A percentile compares a stretch with the other conserved stretches of the same genome.
Evolutionary conservation across 2,888 invertebrate genomes (phyloP).

Genomic region (Diarsia mendica): DNA sequence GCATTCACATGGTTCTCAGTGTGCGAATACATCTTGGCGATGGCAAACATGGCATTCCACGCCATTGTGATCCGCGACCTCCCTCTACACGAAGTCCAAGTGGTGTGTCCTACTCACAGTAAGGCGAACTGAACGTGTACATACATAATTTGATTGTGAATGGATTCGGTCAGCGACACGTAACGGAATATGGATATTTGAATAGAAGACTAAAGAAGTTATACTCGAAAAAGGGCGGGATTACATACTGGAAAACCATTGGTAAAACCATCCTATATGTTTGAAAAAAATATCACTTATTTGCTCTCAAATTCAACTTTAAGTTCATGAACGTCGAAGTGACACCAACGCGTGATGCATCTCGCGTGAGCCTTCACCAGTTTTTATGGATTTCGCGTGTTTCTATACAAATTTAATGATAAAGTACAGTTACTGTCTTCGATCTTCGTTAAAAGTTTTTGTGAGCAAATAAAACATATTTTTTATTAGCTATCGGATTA

Average conservation of each 20-base stretch:
- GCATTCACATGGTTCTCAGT: constrained; percentile 98
- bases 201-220: constrained; percentile 43
- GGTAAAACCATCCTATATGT: constrained; percentile 2
- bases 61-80: constrained; percentile 96
- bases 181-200: constrained; percentile 65
- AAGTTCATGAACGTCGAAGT: constrained; percentile 1
- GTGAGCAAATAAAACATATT: constrained; percentile 48
- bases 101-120: constrained; percentile 88
- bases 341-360: constrained; percentile 14
- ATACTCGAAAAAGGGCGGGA: constrained; percentile 15
- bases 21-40: constrained; percentile 97
- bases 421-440: constrained; percentile 8
- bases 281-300: constrained; percentile 42
- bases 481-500: constrained; percentile 26
- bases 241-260: constrained; percentile 9
- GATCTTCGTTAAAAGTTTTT: constrained; percentile 1
- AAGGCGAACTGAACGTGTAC: constrained; percentile 82
- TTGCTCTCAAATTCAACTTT: constrained; percentile 42
- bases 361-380: constrained; percentile 7
- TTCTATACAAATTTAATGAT: constrained; percentile 29
- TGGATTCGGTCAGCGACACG: constrained; percentile 60
- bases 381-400: constrained; percentile 4
- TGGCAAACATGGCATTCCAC: constrained; percentile 98
- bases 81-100: constrained; percentile 94
- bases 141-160: constrained; percentile 62